Evolutionary conservation across 64 coral and sea anemone genomes (phyloP).

Genomic region (Pachyseris speciosa): DNA sequence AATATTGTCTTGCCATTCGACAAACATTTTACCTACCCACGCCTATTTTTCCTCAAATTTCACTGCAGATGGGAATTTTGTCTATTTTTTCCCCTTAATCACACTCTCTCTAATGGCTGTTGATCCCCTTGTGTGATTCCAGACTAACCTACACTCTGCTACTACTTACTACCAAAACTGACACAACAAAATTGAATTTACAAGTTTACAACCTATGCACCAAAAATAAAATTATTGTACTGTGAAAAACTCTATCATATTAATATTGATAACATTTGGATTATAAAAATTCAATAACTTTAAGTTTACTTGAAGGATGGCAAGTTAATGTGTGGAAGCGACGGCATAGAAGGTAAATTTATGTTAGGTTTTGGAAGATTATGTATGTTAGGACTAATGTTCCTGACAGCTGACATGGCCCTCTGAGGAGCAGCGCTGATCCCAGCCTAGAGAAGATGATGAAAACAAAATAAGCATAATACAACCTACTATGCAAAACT

Average conservation of each 20-base stretch:
- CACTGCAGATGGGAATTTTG: no score
- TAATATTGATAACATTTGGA: constrained; percentile 8
- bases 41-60: no score
- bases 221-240: background rate
- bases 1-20: no score
- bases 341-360: constrained; percentile 77
- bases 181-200: background rate
- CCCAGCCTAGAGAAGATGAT: constrained; percentile 76
- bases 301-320: constrained; percentile 69
- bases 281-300: constrained; percentile 10
- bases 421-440: constrained; percentile 93
- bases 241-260: background rate
- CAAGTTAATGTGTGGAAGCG: constrained; percentile 88
- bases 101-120: no score
- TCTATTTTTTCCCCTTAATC: no score
- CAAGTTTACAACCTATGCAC: background rate
- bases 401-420: constrained; percentile 95
- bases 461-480: background rate
- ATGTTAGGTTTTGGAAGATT: constrained; percentile 96
- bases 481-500: no score
- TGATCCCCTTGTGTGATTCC: no score
- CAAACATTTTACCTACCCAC: no score
- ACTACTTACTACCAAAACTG: background rate
- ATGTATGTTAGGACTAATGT: constrained; percentile 91
- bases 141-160: no score